These are phyloP conservation scores for Penelope pileata DNA, from an alignment of 2,113 vertebrate genomes.

Conservation along the genomic window DNA sequence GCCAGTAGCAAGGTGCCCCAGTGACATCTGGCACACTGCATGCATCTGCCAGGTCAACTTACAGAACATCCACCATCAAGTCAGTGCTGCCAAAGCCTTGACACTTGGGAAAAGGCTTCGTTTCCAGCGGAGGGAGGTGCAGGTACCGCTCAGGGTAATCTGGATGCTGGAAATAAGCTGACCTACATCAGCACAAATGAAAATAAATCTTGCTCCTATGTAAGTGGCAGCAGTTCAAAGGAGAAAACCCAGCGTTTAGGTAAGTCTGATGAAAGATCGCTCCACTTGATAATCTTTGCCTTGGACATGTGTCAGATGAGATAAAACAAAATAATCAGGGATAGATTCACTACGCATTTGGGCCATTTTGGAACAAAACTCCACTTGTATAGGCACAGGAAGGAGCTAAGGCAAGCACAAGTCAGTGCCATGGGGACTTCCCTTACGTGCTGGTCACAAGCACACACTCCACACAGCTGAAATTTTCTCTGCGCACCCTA, in stretches of 20 bases:
- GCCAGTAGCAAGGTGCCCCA: rapidly evolving
- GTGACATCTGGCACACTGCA: rapidly evolving
- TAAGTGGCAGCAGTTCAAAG: background rate
- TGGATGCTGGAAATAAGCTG: background rate
- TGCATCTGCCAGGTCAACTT: background rate
- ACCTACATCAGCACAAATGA: background rate
- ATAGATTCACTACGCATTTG: background rate
- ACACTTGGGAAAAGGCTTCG: background rate
- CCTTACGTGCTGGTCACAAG: background rate
- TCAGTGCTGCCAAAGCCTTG: background rate
- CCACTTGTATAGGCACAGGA: rapidly evolving
- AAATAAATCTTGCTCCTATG: background rate
- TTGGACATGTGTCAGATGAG: background rate
- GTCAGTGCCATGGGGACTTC: background rate
- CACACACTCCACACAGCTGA: background rate
- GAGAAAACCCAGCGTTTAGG: background rate
- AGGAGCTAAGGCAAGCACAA: background rate
- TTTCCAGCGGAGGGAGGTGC: background rate
- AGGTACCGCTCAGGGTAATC: background rate
- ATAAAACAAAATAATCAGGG: background rate
- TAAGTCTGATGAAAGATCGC: background rate
- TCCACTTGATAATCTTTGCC: background rate
- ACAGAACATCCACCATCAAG: rapidly evolving
- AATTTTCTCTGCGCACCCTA: background rate
- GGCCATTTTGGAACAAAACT: background rate